phyloP scores from a whole-genome alignment of 1,140 invertebrate species.

The Aradophagus sp. region DNA sequence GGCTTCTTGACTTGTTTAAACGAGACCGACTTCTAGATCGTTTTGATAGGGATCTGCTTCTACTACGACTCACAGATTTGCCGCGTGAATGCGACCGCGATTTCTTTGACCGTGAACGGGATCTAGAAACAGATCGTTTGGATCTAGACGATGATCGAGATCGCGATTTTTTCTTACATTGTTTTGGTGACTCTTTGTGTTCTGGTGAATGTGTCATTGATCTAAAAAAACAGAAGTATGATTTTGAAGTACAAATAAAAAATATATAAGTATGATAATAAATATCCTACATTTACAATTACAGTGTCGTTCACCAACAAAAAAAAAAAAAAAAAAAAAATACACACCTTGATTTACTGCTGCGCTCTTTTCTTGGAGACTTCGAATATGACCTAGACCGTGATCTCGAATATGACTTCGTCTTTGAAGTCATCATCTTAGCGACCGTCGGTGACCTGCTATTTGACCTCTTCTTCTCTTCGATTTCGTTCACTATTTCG shows the following conservation, averaged over 20 bases:
- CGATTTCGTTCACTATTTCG: constrained; percentile 30
- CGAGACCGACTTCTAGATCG: constrained; percentile 38
- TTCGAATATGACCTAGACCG: constrained; percentile 62
- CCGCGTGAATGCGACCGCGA: constrained; percentile 56
- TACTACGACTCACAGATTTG: constrained; percentile 57
- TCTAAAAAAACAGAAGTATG: constrained; percentile 15
- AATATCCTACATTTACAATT: background rate
- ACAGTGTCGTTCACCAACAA: constrained; percentile 4
- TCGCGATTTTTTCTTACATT: constrained; percentile 22
- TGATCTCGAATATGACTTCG: constrained; percentile 61
- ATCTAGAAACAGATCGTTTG: constrained; percentile 38
- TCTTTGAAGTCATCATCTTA: constrained; percentile 29
- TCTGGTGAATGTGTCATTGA: constrained; percentile 53
- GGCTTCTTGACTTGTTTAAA: constrained; percentile 53
- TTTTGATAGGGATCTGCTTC: constrained; percentile 55
- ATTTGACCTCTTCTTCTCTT: constrained; percentile 41
- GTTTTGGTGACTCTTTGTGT: constrained; percentile 45
- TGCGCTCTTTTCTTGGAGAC: constrained; percentile 46
- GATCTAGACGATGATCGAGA: constrained; percentile 60
- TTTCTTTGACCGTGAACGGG: constrained; percentile 57
- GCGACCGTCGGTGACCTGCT: constrained; percentile 55
- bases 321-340: background rate
- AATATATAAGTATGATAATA: no score
- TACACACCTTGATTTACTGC: constrained; percentile 59
- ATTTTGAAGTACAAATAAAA: no score